Evolutionary conservation across 2,797 vertebrate genomes (phyloP).

Genomic region (Sciaenops ocellatus): DNA sequence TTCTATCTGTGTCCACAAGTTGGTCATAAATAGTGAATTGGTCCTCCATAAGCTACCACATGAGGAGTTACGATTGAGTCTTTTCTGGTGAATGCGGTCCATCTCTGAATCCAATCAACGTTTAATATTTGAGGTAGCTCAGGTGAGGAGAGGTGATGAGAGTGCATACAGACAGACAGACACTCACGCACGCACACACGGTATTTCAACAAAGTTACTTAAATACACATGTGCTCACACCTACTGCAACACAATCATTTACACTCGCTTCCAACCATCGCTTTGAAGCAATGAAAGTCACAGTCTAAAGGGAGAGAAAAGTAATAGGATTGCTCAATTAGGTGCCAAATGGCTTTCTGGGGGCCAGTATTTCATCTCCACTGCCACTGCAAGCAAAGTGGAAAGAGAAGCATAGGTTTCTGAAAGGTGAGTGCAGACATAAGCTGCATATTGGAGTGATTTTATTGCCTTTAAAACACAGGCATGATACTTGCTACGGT

Average conservation of each 20-base stretch:
- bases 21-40: constrained; percentile 56
- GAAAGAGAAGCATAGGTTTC: constrained; percentile 76
- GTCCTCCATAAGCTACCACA: constrained; percentile 35
- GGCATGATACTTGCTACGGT: constrained; percentile 62
- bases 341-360: constrained; percentile 88
- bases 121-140: constrained; percentile 69
- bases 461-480: constrained; percentile 85
- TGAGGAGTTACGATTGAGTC: constrained; percentile 57
- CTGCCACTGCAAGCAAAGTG: constrained; percentile 83
- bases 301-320: constrained; percentile 85
- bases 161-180: constrained; percentile 26
- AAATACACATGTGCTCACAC: constrained; percentile 75
- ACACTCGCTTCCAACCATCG: constrained; percentile 73
- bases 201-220: constrained; percentile 78
- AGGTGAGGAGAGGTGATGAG: constrained; percentile 63
- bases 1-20: constrained; percentile 33
- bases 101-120: constrained; percentile 66
- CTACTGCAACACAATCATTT: constrained; percentile 77
- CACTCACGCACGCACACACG: constrained; percentile 31
- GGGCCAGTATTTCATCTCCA: constrained; percentile 87
- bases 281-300: constrained; percentile 82
- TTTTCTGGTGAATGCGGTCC: constrained; percentile 48
- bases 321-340: constrained; percentile 90
- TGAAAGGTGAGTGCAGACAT: constrained; percentile 81
- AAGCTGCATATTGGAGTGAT: constrained; percentile 82